Conservation (phyloP, 2,888 invertebrate species). For the Dysmachus trigonus region DNA sequence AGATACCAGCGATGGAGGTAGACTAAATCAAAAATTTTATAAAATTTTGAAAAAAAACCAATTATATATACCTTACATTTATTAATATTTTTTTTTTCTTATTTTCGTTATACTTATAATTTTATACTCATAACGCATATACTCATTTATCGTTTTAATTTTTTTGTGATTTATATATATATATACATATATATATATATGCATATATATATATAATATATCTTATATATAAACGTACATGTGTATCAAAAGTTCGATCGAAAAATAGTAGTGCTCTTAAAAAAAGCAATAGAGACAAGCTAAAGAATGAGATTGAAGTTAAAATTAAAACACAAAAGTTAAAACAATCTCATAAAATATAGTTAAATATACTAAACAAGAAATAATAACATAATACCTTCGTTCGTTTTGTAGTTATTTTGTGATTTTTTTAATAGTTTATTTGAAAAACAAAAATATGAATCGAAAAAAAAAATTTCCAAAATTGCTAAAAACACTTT, state of each 20-base stretch:
- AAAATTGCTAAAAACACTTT: not conserved
- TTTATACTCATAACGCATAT: not conserved
- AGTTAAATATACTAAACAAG: not conserved
- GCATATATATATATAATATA: constrained; percentile 29
- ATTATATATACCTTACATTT: constrained; percentile 4
- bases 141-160: not conserved
- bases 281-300: not conserved
- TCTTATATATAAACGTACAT: not conserved
- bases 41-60: constrained; percentile 29
- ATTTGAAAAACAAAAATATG: not conserved
- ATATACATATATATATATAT: constrained; percentile 4
- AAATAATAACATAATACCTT: not conserved
- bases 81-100: constrained; percentile 18
- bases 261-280: not conserved
- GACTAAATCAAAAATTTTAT: constrained; percentile 60
- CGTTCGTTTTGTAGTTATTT: too few relatives aligned
- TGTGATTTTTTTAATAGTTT: not conserved
- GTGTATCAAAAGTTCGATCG: not conserved
- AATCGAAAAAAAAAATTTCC: not conserved
- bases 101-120: not conserved
- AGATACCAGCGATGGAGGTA: constrained; percentile 97
- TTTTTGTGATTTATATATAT: not conserved
- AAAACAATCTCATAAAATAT: not conserved
- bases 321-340: not conserved
- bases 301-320: not conserved